Evolutionary conservation across 2,797 vertebrate genomes (phyloP).

Genomic region (Coendou prehensilis): DNA sequence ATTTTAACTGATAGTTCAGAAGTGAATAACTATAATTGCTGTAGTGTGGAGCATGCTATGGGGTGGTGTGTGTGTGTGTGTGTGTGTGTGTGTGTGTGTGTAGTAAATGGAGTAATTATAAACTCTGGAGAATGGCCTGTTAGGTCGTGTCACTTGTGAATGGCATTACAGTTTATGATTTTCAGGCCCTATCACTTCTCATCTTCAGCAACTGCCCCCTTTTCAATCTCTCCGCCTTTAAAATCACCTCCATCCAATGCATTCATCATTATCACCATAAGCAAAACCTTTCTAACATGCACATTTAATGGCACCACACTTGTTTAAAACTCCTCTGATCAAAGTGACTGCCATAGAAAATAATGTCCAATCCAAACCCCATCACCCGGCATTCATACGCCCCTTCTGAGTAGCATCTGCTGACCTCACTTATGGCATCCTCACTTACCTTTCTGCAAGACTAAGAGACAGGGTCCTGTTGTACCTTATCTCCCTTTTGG

Average conservation of each 20-base stretch:
- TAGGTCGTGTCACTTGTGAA: background rate
- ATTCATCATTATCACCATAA: background rate
- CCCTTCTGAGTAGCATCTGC: background rate
- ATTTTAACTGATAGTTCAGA: background rate
- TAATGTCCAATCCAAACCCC: background rate
- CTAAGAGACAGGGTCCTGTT: background rate
- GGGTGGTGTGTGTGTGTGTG: background rate
- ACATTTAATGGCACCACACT: background rate
- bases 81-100: background rate
- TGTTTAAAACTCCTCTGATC: background rate
- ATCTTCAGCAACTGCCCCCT: background rate
- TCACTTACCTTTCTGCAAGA: background rate
- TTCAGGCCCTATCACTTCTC: background rate
- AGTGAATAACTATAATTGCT: background rate
- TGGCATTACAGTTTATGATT: background rate
- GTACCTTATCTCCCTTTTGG: background rate
- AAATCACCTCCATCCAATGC: background rate
- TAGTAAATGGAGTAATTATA: background rate
- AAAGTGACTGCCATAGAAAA: background rate
- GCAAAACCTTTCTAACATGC: background rate
- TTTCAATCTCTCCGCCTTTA: background rate
- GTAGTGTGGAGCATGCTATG: background rate
- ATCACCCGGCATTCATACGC: background rate
- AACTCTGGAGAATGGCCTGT: background rate
- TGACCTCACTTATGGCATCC: background rate